These are phyloP conservation scores for Cryptus viduatorius DNA, from an alignment of 2,888 invertebrate genomes.

Conservation along the genomic window DNA sequence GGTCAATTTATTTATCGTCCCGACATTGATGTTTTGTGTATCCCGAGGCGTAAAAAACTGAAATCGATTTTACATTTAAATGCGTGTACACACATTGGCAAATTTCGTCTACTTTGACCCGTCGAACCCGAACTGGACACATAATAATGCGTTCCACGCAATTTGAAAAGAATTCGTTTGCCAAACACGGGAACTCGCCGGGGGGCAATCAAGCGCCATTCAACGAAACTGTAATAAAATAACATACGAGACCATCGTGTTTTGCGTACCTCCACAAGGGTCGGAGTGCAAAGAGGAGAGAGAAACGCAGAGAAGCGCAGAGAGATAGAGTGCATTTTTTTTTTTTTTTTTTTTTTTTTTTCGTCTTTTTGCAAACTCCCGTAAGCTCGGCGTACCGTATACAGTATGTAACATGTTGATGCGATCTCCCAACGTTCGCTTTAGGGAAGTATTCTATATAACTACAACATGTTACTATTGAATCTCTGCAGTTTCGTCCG, in stretches of 20 bases:
- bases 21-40: too few relatives aligned
- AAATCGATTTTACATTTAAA: background rate
- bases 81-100: background rate
- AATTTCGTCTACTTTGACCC: background rate
- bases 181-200: slow-evolving; percentile 36
- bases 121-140: background rate
- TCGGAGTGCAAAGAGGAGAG: slow-evolving; percentile 1
- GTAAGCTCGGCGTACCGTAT: slow-evolving; percentile 16
- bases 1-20: background rate
- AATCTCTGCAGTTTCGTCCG: background rate
- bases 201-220: slow-evolving; percentile 63
- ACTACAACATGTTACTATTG: background rate
- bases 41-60: background rate
- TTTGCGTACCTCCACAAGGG: slow-evolving; percentile 20
- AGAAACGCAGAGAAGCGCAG: slow-evolving; percentile 11
- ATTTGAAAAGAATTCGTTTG: slow-evolving; percentile 56
- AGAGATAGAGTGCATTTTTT: slow-evolving; percentile 35
- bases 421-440: background rate
- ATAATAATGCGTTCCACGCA: slow-evolving; percentile 40
- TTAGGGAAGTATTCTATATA: background rate
- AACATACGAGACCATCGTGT: slow-evolving; percentile 16
- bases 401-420: slow-evolving; percentile 2
- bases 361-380: background rate
- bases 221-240: slow-evolving; percentile 61
- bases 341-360: slow-evolving; percentile 30